Conservation (phyloP, 2,888 invertebrate species). For the Branchipolynoe longqiensis region DNA sequence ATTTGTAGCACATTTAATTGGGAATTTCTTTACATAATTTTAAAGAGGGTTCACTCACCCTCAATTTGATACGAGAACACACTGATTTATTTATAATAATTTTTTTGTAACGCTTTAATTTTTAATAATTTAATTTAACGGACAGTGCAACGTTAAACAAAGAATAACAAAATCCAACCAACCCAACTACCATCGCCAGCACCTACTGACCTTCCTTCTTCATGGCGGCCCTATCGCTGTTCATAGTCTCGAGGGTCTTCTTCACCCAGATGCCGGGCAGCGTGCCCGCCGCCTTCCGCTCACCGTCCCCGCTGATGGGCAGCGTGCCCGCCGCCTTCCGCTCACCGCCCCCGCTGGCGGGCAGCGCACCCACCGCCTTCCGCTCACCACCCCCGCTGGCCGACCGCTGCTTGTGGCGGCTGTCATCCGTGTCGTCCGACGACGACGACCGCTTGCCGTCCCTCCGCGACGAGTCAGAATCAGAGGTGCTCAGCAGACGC, state of each 20-base stretch:
- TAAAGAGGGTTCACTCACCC: neutral
- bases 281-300: neutral
- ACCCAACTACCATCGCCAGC: no score
- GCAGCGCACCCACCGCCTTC: neutral
- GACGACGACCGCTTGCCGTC: constrained; percentile 32
- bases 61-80: neutral
- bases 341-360: neutral
- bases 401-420: neutral
- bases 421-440: constrained; percentile 21
- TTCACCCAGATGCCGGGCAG: constrained; percentile 80
- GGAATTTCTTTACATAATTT: neutral
- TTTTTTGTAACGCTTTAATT: no score
- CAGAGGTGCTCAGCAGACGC: constrained; percentile 29
- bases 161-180: no score
- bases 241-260: constrained; percentile 78
- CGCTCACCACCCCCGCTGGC: neutral
- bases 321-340: neutral
- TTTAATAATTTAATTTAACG: no score
- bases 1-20: no score
- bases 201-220: neutral
- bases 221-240: constrained; percentile 57
- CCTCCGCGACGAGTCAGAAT: constrained; percentile 24
- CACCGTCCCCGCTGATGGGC: neutral
- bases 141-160: no score
- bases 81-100: no score